Conservation (phyloP, 2,113 vertebrate genomes). For the Solea senegalensis region DNA sequence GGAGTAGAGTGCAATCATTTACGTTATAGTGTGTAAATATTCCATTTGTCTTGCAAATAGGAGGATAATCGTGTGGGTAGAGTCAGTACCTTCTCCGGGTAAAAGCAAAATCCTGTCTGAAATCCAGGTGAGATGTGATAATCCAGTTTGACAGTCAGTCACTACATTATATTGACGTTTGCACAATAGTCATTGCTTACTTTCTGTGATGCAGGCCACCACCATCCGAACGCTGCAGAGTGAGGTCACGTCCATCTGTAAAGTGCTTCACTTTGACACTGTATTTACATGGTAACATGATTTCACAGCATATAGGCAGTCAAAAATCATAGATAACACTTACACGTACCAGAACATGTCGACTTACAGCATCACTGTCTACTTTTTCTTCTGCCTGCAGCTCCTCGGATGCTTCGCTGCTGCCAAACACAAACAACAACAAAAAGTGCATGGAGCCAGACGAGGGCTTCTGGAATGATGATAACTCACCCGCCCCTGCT, state of each 20-base stretch:
- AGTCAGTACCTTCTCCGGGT: constrained; percentile 68
- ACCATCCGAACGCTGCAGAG: not conserved
- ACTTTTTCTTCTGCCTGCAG: constrained; percentile 17
- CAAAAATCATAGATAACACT: too few relatives aligned
- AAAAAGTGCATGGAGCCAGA: constrained; percentile 7
- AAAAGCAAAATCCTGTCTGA: constrained; percentile 73
- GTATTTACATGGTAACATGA: constrained; percentile 45
- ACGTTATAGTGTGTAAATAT: too few relatives aligned
- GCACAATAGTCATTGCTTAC: not conserved
- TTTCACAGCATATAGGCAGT: not conserved
- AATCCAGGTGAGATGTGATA: constrained; percentile 58
- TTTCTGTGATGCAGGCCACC: constrained; percentile 32
- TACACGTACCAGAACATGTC: not conserved
- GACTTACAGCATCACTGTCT: not conserved
- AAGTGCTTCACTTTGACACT: constrained; percentile 42
- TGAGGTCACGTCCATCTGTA: constrained; percentile 39
- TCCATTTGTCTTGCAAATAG: constrained; percentile 28
- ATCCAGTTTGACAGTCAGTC: not conserved
- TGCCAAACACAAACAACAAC: constrained; percentile 12
- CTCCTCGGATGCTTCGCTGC: constrained; percentile 23
- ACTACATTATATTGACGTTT: not conserved
- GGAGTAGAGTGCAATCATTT: too few relatives aligned
- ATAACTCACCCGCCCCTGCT: not conserved
- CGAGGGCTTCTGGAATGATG: constrained; percentile 27
- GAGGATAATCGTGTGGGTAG: constrained; percentile 53